phyloP scores from a whole-genome alignment of 1,140 invertebrate genomes.

The Oedothorax gibbosus region DNA sequence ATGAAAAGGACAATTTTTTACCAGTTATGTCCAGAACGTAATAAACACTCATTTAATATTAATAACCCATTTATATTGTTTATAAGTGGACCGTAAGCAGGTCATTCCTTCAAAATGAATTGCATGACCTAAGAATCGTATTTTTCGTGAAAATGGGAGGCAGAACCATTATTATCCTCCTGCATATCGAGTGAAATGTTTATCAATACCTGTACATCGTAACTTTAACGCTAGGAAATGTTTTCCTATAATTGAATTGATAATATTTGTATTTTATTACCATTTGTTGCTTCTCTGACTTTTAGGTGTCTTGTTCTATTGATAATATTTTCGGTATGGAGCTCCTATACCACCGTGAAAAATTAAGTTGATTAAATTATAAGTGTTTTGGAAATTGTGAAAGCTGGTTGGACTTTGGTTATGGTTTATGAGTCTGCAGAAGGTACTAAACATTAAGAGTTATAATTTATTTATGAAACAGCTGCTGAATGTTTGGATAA shows the following conservation, averaged over 20 bases:
- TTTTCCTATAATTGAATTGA: constrained; percentile 10
- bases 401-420: background rate
- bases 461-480: background rate
- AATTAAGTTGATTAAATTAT: background rate
- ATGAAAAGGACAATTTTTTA: too few species aligned
- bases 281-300: background rate
- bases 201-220: background rate
- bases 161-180: background rate
- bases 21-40: background rate
- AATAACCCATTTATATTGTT: background rate
- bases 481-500: too few species aligned
- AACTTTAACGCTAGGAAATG: background rate
- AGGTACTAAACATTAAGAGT: background rate
- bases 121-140: background rate
- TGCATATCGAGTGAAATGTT: background rate
- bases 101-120: background rate
- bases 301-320: background rate
- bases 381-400: background rate
- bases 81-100: background rate
- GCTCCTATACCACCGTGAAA: background rate
- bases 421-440: background rate
- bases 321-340: background rate
- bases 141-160: background rate
- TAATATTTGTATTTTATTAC: constrained; percentile 1
- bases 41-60: background rate